phyloP scores from a whole-genome alignment of 2,888 invertebrate genomes.

The Notodonta ziczac region DNA sequence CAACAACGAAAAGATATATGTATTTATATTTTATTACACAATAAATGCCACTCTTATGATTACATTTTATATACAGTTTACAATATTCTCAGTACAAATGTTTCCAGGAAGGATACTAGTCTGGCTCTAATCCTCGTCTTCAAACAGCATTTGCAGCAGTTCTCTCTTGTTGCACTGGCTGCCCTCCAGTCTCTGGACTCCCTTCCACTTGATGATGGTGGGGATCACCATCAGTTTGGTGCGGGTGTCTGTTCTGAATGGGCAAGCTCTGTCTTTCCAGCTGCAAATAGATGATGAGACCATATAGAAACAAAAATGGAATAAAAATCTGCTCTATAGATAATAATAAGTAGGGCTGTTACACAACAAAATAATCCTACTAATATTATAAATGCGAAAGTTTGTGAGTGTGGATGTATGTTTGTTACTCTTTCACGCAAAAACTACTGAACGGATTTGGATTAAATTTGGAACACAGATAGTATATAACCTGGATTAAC shows the following conservation, averaged over 20 bases:
- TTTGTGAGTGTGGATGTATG: no score
- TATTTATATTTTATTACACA: slow-evolving; percentile 20
- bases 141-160: slow-evolving; percentile 91
- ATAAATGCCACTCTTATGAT: slow-evolving; percentile 23
- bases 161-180: slow-evolving; percentile 90
- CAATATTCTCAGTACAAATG: slow-evolving; percentile 5
- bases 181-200: slow-evolving; percentile 91
- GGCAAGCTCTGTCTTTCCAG: slow-evolving; percentile 93
- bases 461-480: no score
- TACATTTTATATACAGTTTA: slow-evolving; percentile 31
- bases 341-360: no score
- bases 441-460: no score
- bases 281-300: slow-evolving; percentile 72
- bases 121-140: slow-evolving; percentile 84
- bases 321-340: no score
- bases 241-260: slow-evolving; percentile 90
- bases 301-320: no score
- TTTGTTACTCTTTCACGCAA: no score
- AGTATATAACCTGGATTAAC: no score
- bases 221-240: slow-evolving; percentile 92
- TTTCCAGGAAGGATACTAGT: not conserved
- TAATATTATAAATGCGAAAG: no score
- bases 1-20: slow-evolving; percentile 4
- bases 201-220: slow-evolving; percentile 91
- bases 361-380: no score